Base-by-base conservation (phyloP, 2,888 invertebrate genomes). In the Polymixis lichenea region DNA sequence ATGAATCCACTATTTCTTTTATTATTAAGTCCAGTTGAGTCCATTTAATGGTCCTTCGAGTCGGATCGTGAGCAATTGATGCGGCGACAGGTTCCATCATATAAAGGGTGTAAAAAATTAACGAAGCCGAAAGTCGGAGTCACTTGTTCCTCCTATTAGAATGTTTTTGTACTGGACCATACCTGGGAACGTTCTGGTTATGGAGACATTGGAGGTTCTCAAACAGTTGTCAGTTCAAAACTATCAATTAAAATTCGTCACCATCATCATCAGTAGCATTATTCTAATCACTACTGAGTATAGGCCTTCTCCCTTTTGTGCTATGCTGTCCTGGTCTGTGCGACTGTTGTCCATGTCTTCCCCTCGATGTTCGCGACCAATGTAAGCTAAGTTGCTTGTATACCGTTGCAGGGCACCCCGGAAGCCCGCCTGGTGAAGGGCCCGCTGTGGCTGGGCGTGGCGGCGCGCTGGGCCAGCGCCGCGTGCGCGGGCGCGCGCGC, bases 361-460 rank as follows among this genome's bases (percentile, higher is more conserved):
- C n/a, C 11, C 7, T n/a, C n/a, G 13, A n/a, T n/a, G 11, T 55
- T 5, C 13, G 55, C n/a, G 51, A 53, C 9, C 9, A 11, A 4
- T 11, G 3, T 8, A 55, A n/a, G 4, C 9, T 8, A 55, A n/a
- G 4, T 3, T 0, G 22, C 7, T 0, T 11, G n/a, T n/a, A 2
- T n/a, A n/a, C 4, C 2, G 22, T 28, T 0, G 1, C 88, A 95
- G 95, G 95, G 95, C 17, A 89, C 84, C 0, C 88, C 94, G 0
- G 95, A 95, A 38, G 89, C 93, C 0, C 82, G 79, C 0, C 5
- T 80, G 1, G 91, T 95, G 75, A 65, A 78, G 0, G 95, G 95
- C 0, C 94, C 96, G 28, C 91, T 92, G 76, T 96, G 96, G 96
- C 92, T 96, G 87, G 93, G 93, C 51, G 92, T 94, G 88, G 92